Conservation (phyloP, 2,113 vertebrate genomes). For the Myotis davidii region DNA sequence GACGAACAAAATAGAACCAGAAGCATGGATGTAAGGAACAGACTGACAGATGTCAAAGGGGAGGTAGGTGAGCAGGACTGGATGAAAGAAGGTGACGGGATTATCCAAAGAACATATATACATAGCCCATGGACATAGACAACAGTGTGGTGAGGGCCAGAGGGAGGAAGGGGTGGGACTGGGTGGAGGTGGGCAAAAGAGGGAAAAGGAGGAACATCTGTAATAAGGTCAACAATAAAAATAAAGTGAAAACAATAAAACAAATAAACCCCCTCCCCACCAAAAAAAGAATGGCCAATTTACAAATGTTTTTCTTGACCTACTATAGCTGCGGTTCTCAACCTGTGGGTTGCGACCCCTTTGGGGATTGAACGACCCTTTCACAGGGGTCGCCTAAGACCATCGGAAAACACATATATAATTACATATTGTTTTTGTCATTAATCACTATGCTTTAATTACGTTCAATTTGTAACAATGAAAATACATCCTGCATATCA, state of each 20-base stretch:
- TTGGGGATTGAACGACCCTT: too few relatives aligned
- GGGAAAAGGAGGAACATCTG: neutral
- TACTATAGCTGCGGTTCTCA: neutral
- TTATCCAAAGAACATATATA: neutral
- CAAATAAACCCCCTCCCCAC: too few relatives aligned
- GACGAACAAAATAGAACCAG: neutral
- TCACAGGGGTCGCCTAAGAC: too few relatives aligned
- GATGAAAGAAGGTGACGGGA: neutral
- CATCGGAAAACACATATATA: too few relatives aligned
- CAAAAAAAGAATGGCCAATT: constrained; percentile 29
- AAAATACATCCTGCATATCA: too few relatives aligned
- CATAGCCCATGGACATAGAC: neutral
- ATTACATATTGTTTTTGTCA: too few relatives aligned
- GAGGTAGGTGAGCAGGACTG: too few relatives aligned
- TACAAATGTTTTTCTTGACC: constrained; percentile 53
- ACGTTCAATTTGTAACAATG: too few relatives aligned
- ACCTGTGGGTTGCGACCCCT: too few relatives aligned
- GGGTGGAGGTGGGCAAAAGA: neutral
- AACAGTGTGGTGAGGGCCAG: neutral
- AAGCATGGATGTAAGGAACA: neutral
- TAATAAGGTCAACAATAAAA: neutral
- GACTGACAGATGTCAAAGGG: neutral
- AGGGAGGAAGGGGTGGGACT: neutral
- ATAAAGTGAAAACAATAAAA: neutral
- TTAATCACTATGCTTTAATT: too few relatives aligned